These are phyloP conservation scores for Phenganax subtilis DNA, from an alignment of 92 coral and sea anemone species.

Conservation along the genomic window DNA sequence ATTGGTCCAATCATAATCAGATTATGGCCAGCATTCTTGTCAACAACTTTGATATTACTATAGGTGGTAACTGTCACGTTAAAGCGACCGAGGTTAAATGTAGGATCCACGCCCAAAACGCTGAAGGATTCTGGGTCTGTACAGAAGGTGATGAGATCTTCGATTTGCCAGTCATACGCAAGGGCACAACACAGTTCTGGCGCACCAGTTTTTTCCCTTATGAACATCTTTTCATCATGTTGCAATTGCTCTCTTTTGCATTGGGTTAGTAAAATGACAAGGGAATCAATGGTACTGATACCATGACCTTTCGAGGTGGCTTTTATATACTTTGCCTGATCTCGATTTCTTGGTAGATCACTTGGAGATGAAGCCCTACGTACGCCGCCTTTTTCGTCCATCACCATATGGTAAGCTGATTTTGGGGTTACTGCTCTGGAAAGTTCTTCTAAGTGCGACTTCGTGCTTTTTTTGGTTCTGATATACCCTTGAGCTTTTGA, in stretches of 20 bases:
- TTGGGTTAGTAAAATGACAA: not conserved
- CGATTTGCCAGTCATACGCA: conserved; percentile 46
- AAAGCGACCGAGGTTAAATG: conserved; percentile 53
- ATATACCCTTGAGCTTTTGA: not conserved
- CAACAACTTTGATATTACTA: conserved; percentile 30
- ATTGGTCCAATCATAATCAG: conserved; percentile 55
- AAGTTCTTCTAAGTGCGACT: not conserved
- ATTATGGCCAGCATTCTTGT: conserved; percentile 38
- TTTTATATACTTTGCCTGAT: not conserved
- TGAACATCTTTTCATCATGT: no score
- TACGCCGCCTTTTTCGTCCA: not conserved
- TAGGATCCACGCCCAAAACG: conserved; percentile 49
- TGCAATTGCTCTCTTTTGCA: no score
- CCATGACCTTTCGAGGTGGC: no score
- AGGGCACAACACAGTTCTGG: conserved; percentile 54
- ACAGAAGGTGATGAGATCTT: conserved; percentile 45
- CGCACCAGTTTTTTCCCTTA: conserved; percentile 14
- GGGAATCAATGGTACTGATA: not conserved
- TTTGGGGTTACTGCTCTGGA: not conserved
- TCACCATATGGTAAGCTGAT: not conserved
- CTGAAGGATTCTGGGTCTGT: conserved; percentile 44
- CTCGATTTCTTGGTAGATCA: conserved; percentile 12
- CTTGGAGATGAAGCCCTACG: not conserved
- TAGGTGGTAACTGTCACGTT: conserved; percentile 46
- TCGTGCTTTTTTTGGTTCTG: not conserved